A percentile compares a stretch with the other conserved stretches of the same genome.
Conservation (phyloP, 1,140 invertebrate species). For the Helicoverpa armigera region DNA sequence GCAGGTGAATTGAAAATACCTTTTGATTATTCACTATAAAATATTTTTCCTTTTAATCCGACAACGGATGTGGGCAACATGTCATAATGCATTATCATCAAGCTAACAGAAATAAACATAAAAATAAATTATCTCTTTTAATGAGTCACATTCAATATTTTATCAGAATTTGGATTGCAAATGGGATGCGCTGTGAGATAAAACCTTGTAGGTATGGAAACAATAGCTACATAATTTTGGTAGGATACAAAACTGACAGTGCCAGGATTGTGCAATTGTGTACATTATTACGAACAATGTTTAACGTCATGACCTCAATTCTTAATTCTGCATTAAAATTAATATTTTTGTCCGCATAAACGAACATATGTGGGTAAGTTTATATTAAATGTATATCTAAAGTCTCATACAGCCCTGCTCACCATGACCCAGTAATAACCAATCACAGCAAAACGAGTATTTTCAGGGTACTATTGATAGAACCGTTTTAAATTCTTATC, state of each 20-base stretch:
- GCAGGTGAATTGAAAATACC: neutral
- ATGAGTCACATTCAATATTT: neutral
- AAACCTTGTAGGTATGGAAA: neutral
- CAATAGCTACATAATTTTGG: constrained; percentile 35
- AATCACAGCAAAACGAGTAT: constrained; percentile 41
- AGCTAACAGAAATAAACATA: neutral
- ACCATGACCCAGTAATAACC: constrained; percentile 44
- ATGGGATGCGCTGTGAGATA: constrained; percentile 26
- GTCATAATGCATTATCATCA: neutral
- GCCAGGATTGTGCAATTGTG: constrained; percentile 44
- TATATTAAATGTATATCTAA: constrained; percentile 10
- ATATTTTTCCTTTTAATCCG: neutral
- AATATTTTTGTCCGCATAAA: constrained; percentile 22
- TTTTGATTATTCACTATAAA: neutral
- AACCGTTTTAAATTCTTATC: constrained; percentile 31
- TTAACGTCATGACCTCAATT: constrained; percentile 54
- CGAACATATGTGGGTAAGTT: constrained; percentile 3
- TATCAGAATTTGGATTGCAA: constrained; percentile 19
- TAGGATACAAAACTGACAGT: constrained; percentile 29
- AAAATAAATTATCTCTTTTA: neutral
- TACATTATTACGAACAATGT: constrained; percentile 41
- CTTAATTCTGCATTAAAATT: constrained; percentile 20
- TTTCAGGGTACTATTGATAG: constrained; percentile 23
- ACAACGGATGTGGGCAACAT: neutral
- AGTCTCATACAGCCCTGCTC: constrained; percentile 39